These are phyloP conservation scores for Caiman crocodilus DNA, from an alignment of 2,797 vertebrate genomes.

Conservation along the genomic window DNA sequence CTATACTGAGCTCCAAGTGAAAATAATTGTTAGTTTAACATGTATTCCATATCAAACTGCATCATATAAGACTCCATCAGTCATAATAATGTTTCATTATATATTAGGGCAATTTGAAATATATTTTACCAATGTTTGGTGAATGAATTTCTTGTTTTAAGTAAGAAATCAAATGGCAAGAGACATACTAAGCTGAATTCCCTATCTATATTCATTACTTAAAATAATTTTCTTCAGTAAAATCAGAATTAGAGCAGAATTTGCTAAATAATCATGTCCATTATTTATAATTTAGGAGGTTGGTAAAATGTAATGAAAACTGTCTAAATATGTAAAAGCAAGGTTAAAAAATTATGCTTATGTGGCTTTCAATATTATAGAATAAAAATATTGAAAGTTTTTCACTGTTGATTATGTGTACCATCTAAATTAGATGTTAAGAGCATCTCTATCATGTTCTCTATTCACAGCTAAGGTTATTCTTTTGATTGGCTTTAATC, in stretches of 20 bases:
- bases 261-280: constrained; percentile 34
- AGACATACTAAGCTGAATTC: neutral
- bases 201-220: constrained; percentile 2
- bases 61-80: neutral
- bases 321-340: constrained; percentile 47
- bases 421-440: constrained; percentile 17
- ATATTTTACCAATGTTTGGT: neutral
- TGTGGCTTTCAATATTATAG: constrained; percentile 53
- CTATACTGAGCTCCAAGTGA: neutral
- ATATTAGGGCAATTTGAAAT: constrained; percentile 24
- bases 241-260: constrained; percentile 58
- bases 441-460: constrained; percentile 36
- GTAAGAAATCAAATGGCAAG: neutral
- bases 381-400: constrained; percentile 50
- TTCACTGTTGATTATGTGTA: constrained; percentile 54
- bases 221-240: constrained; percentile 30
- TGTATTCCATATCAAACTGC: constrained; percentile 38
- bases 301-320: constrained; percentile 51
- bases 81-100: constrained; percentile 10
- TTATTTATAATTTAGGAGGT: constrained; percentile 47
- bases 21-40: constrained; percentile 27
- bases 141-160: neutral
- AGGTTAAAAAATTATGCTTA: constrained; percentile 64
- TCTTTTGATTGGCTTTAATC: constrained; percentile 12
- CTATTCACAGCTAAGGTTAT: constrained; percentile 5